Evolutionary conservation across 1,140 invertebrate genomes (phyloP), one percentile per base, ranked within the genome.

Genomic region (Trichoplusia ni): DNA sequence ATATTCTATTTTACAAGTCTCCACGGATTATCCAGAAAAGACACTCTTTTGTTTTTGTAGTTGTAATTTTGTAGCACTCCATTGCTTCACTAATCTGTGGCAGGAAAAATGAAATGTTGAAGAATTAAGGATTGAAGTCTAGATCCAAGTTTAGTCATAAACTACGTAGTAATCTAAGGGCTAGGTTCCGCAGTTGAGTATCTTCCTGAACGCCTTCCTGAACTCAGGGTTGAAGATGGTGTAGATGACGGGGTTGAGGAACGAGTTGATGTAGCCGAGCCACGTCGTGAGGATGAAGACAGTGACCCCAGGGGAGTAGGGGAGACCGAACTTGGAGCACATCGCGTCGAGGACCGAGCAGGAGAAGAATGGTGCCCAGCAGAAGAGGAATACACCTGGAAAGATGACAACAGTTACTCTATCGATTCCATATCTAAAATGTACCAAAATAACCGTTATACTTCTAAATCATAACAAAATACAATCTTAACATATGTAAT

Each of bases 161-260:
- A 90, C 81, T 69, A 85, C 69, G 67, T 87, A 82, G 64, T 84
- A 80, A 58, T 88, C 75, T 69, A 63, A 70, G 51, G 77, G 87
- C 85, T 91, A 91, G 75, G 87, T 87, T 44, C 93, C 93, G 75
- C 93, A 91, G 58, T 92, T 92, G 83, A 99, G 94, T 40, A 99
- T 94, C 88, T 98, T 99, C 84, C 98, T 97, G 91, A 99, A 99
- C 33, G 99, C 98, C 92, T 99, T 99, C 56, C 99, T 93, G 91
- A 99, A 99, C 90, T 99, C 99, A 7, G 97, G 96, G 92, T 99
- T 99, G 92, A 99, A 99, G 79, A 99, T 99, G 25, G 99, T 99
- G 90, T 99, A 99, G 85, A 99, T 99, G 67, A 99, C 95, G 1
- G 98, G 98, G 92, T 99, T 99, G 61, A 99, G 95, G 82, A 98